Evolutionary conservation across 2,888 invertebrate species (phyloP).

Genomic region (Ophonus ardosiacus): DNA sequence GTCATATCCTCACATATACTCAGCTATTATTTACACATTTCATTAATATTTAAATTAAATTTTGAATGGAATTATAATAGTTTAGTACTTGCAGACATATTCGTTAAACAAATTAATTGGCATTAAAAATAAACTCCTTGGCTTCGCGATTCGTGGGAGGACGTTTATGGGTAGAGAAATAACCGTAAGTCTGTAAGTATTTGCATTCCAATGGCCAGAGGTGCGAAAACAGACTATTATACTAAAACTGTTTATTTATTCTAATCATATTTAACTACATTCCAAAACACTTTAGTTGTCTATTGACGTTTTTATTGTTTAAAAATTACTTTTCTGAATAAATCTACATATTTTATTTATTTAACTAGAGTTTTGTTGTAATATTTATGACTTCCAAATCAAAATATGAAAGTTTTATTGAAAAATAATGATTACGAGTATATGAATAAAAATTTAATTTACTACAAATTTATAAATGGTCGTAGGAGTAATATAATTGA

Average conservation of each 20-base stretch:
- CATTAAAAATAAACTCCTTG: slow-evolving; percentile 20
- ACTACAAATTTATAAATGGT: too few species aligned
- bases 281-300: slow-evolving; percentile 2
- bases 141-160: background rate
- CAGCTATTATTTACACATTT: slow-evolving; percentile 14
- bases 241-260: slow-evolving; percentile 38
- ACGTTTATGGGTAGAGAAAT: slow-evolving; percentile 8
- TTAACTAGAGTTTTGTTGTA: background rate
- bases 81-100: slow-evolving; percentile 13
- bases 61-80: slow-evolving; percentile 35
- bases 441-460: too few species aligned
- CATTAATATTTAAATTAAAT: slow-evolving; percentile 47
- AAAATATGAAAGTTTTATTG: background rate
- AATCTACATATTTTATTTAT: slow-evolving; percentile 7
- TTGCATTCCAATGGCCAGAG: slow-evolving; percentile 8
- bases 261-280: slow-evolving; percentile 32
- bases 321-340: slow-evolving; percentile 42
- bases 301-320: slow-evolving; percentile 47
- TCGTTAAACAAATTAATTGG: slow-evolving; percentile 42
- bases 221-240: slow-evolving; percentile 39
- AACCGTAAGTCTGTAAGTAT: background rate
- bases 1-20: background rate
- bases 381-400: slow-evolving; percentile 11
- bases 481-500: too few species aligned
- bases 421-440: background rate